phyloP scores from a whole-genome alignment of 2,113 vertebrate genomes.

The Poeciliopsis retropinna region DNA sequence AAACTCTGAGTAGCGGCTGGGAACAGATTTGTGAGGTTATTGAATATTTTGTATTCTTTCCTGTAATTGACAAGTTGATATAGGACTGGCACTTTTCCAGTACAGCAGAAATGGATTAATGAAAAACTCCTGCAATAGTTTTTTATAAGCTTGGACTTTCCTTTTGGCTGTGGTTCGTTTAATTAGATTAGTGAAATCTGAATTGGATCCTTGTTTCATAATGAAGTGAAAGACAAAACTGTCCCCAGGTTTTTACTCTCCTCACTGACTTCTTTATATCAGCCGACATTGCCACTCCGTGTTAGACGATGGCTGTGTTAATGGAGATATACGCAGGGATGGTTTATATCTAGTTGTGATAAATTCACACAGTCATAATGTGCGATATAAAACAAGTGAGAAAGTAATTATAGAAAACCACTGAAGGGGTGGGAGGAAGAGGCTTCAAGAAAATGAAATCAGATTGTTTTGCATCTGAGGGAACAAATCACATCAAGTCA shows the following conservation, averaged over 20 bases:
- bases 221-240: constrained; percentile 23
- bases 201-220: constrained; percentile 16
- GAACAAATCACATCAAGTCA: neutral
- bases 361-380: constrained; percentile 5
- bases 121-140: neutral
- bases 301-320: neutral
- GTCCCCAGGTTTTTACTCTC: constrained; percentile 12
- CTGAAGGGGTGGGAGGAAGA: neutral
- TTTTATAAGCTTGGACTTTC: neutral
- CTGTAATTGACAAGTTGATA: neutral
- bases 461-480: neutral
- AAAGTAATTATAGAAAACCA: constrained; percentile 11
- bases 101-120: neutral
- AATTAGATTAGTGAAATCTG: constrained; percentile 16
- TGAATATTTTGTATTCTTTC: neutral
- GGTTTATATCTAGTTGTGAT: constrained; percentile 18
- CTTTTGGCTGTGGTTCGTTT: neutral
- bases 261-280: neutral
- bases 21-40: neutral
- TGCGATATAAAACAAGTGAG: constrained; percentile 13
- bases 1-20: neutral
- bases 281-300: constrained; percentile 17
- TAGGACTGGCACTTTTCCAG: neutral
- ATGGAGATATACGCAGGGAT: constrained; percentile 6
- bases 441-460: neutral